Evolutionary conservation across 2,113 vertebrate species (phyloP).

Genomic region (Crotalus horridus): DNA sequence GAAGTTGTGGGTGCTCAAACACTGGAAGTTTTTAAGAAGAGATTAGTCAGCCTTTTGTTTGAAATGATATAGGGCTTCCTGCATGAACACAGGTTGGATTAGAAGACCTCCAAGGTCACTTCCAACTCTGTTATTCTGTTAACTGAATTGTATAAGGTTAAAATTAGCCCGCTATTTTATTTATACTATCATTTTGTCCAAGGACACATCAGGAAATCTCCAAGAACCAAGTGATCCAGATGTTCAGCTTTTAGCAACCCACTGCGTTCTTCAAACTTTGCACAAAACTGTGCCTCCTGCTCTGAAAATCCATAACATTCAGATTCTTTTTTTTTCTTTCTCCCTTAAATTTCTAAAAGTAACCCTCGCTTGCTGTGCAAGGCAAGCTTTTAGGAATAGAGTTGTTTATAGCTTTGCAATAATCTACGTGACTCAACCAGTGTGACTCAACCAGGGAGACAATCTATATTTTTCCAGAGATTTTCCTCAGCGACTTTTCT

Average conservation of each 20-base stretch:
- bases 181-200: too few relatives aligned
- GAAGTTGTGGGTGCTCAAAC: too few relatives aligned
- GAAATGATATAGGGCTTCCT: too few relatives aligned
- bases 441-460: not conserved
- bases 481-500: not conserved
- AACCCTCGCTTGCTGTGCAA: constrained; percentile 1
- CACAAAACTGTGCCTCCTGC: constrained; percentile 1
- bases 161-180: not conserved
- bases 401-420: constrained; percentile 22
- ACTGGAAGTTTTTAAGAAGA: too few relatives aligned
- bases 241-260: not conserved
- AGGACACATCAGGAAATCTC: not conserved
- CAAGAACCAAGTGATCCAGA: not conserved
- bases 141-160: too few relatives aligned
- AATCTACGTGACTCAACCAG: constrained; percentile 24
- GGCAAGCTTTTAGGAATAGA: constrained; percentile 30
- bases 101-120: too few relatives aligned
- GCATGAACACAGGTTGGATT: too few relatives aligned
- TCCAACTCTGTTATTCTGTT: not conserved
- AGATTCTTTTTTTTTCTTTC: constrained; percentile 33
- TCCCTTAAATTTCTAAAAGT: constrained; percentile 27
- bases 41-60: too few relatives aligned
- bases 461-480: not conserved
- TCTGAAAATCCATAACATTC: not conserved
- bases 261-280: constrained; percentile 31